Conservation (phyloP, 2,888 invertebrate genomes). For the Apotomis turbidana region DNA sequence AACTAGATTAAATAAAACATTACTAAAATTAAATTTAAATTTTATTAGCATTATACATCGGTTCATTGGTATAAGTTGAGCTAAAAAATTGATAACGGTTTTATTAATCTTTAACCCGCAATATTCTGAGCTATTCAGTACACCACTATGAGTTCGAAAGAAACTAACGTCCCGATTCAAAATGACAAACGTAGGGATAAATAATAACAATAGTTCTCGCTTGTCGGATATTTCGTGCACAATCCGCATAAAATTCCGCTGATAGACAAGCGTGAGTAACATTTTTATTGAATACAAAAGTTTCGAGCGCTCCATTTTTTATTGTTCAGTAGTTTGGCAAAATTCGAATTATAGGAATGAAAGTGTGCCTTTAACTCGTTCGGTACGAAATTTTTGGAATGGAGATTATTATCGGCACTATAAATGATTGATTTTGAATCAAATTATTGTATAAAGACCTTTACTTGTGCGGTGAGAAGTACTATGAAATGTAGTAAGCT, state of each 20-base stretch:
- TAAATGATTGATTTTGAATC: neutral
- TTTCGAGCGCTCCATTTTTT: conserved; percentile 32
- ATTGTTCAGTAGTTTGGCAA: conserved; percentile 39
- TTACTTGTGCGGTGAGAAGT: too few species aligned
- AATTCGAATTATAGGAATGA: conserved; percentile 27
- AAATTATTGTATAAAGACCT: neutral
- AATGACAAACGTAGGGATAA: neutral
- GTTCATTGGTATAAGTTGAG: too few species aligned
- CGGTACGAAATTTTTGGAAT: conserved; percentile 12
- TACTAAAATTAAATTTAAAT: too few species aligned
- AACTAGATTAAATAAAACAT: too few species aligned
- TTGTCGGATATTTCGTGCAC: conserved; percentile 28
- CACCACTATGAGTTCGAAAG: neutral
- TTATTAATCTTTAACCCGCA: too few species aligned
- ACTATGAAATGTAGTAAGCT: too few species aligned
- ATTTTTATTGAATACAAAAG: conserved; percentile 41
- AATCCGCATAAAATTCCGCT: conserved; percentile 39
- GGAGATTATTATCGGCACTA: neutral
- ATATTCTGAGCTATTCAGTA: neutral
- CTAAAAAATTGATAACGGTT: too few species aligned
- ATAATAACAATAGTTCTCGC: conserved; percentile 21
- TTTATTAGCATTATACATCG: too few species aligned
- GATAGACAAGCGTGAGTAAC: conserved; percentile 35
- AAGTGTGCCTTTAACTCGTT: conserved; percentile 22
- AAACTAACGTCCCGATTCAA: neutral